Evolutionary conservation across 2,888 invertebrate genomes (phyloP), one percentile per base, ranked within the genome.

Genomic region (Scaptomyza parva): DNA sequence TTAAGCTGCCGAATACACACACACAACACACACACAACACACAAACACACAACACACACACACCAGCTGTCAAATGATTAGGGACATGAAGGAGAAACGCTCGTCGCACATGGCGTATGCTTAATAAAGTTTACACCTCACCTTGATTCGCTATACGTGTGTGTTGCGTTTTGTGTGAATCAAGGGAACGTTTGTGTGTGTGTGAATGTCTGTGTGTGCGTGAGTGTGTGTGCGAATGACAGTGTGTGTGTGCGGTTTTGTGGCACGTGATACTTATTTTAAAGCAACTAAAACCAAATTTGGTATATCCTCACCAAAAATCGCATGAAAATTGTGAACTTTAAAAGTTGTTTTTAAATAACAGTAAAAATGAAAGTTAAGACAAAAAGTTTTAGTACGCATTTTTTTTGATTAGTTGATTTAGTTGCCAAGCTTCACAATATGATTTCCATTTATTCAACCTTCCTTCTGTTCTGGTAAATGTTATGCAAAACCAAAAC

Each of bases 1-100:
- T 77, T 79, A 86, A 86, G 80, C 83, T 65, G 17, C 58, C 26
- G 53, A 48, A 28, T 3, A 5, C 22, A 58, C 48, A 60, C 44
- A 57, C 48, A 65, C 57, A n/a, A 28, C 9, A 5, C 22, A 58
- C 48, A 60, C 44, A 57, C 48, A 65, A 53, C 65, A 79, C 9
- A 5, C 22, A 58, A 44, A 60, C 44, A 57, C 48, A 65, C 57
- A n/a, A 28, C 9, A 5, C 22, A 58, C 48, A 60, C 44, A 57
- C 48, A 65, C 57, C 65, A 79, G 86, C 82, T 86, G 84, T 83
- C 84, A 73, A 80, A 76, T 86, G 77, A 77, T 83, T 80, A 65
- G 71, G 68, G 64, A 75, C 72, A 68, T 67, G 60, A 52, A 62
- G 65, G 44, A 43, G 59, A n/a, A 47, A 55, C 35, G 44, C 50